Evolutionary conservation across 2,888 invertebrate species (phyloP).

Genomic region (Cheilosia grossa): DNA sequence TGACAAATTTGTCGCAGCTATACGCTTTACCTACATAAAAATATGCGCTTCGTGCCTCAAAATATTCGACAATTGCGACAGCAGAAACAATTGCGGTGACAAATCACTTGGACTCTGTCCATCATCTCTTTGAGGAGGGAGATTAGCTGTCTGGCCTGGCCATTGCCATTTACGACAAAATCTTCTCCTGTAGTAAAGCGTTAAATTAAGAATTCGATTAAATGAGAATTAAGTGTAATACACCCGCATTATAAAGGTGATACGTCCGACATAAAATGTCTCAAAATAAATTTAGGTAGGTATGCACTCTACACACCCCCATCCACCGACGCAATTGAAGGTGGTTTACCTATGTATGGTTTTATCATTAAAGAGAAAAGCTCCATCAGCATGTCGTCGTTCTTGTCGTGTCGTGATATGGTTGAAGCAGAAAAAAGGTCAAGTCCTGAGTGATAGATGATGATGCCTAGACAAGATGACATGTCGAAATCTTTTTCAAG

Average conservation of each 20-base stretch:
- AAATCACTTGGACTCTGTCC: constrained; percentile 74
- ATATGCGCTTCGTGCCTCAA: constrained; percentile 24
- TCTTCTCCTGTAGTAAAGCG: constrained; percentile 20
- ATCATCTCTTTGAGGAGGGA: constrained; percentile 44
- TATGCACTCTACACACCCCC: not conserved
- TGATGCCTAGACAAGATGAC: constrained; percentile 76
- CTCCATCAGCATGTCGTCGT: constrained; percentile 68
- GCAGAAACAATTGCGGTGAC: constrained; percentile 76
- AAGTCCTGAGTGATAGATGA: constrained; percentile 84
- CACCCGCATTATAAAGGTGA: not conserved
- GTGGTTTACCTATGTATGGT: constrained; percentile 43
- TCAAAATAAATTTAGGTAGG: constrained; percentile 27
- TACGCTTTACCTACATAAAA: no score
- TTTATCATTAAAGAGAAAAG: constrained; percentile 60
- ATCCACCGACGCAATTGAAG: constrained; percentile 19
- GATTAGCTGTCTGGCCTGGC: constrained; percentile 54
- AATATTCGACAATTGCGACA: constrained; percentile 70
- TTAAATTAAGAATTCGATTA: constrained; percentile 70
- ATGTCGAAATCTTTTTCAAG: constrained; percentile 66
- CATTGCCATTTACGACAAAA: constrained; percentile 47
- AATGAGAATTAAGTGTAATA: constrained; percentile 22
- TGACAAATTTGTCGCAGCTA: constrained; percentile 24
- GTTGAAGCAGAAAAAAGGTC: constrained; percentile 81
- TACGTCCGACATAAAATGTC: not conserved
- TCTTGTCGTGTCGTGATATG: constrained; percentile 58